Base-by-base conservation (phyloP, 37 sponge, comb jelly and placozoan genomes). In the Bolinopsis microptera region DNA sequence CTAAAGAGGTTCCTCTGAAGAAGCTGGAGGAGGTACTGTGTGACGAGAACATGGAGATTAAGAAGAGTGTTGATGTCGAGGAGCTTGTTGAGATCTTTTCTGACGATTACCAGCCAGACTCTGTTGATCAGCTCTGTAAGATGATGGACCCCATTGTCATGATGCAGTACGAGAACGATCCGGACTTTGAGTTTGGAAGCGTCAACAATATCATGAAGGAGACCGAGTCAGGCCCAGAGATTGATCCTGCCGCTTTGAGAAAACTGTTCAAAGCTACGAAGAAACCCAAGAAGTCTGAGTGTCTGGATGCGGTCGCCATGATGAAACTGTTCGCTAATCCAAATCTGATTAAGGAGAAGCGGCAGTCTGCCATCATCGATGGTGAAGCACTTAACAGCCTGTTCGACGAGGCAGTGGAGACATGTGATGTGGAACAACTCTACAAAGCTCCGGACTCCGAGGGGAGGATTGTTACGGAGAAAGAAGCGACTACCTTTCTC, bases 61-160 rank as follows among this genome's bases (percentile, higher is more conserved):
- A 41, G 35, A 38, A 39, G 32, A 0, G 8, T 28, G 61, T 26
- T 25, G 30, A 86, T 41, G 26, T 39, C 0, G 48, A 37, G 48
- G 90, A 38, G 2, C 30, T 86, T 13, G 61, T 34, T 24, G 61
- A 39, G 36, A 86, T 86, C 9, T 38, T 86, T 27, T 26, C 90
- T 3, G 90, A 39, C 39, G 90, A 37, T 41, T 38, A 26, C 90
- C 48, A 40, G 61, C 90, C 90, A 3, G 90, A 86, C 35, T 28
- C 90, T 26, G 61, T 86, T 23, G 90, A 86, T 26, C 90, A 86
- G 48, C 90, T 86, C 24, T 86, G 90, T 27, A 86, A 41, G 26
- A n/a, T 86, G 32, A 41, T 86, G 90, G 90, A 86, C 31, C 90
- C 90, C 40, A 86, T 86, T 40, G 90, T 86, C 0, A 86, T 86